A percentile compares a stretch with the other conserved stretches of the same genome.
Conservation (phyloP, 2,797 vertebrate genomes). For the Melanotaenia boesemani region DNA sequence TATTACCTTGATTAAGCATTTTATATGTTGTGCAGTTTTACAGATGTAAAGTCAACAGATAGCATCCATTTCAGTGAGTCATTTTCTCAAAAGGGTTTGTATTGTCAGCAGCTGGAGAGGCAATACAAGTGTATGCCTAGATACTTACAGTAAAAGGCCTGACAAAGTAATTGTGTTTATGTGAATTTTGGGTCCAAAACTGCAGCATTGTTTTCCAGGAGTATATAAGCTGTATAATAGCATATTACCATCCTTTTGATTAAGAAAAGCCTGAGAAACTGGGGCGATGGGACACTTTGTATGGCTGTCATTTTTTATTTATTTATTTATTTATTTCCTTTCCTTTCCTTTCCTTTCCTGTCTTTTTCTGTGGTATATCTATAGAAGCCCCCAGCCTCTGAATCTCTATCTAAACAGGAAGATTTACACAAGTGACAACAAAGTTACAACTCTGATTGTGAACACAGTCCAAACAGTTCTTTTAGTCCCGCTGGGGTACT, state of each 20-base stretch:
- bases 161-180: too few species aligned
- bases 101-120: not conserved
- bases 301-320: not conserved
- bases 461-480: conserved; percentile 21
- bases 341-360: conserved; percentile 20
- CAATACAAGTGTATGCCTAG: too few species aligned
- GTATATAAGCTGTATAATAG: too few species aligned
- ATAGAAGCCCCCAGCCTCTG: conserved; percentile 38
- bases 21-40: not conserved
- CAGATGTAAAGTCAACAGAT: not conserved
- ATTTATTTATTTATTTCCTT: not conserved
- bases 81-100: not conserved
- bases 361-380: conserved; percentile 30
- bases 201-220: too few species aligned
- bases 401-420: conserved; percentile 33
- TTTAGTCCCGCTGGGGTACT: conserved; percentile 43
- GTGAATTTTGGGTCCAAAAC: too few species aligned
- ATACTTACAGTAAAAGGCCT: too few species aligned
- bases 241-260: conserved; percentile 30
- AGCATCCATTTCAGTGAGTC: not conserved
- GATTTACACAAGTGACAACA: conserved; percentile 57
- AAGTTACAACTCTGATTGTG: conserved; percentile 25
- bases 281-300: conserved; percentile 10
- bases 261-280: conserved; percentile 37
- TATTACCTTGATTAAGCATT: not conserved